Conservation (phyloP, 1,140 invertebrate genomes). For the Coelopa frigida region DNA sequence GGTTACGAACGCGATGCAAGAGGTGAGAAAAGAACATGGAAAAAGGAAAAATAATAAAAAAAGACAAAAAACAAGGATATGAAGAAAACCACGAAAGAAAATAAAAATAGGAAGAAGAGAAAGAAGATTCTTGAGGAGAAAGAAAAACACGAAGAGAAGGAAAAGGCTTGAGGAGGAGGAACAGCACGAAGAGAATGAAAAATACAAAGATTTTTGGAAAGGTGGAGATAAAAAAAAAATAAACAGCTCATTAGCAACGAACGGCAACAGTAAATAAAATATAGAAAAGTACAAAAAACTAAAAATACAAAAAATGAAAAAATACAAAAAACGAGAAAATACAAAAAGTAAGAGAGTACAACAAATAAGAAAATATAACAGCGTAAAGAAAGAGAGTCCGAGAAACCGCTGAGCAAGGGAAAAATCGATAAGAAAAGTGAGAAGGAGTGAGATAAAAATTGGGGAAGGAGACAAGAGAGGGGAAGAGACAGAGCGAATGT, state of each 20-base stretch:
- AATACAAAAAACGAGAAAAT: neutral
- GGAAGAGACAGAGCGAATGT: neutral
- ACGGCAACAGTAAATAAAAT: neutral
- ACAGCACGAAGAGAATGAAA: neutral
- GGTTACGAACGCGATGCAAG: neutral
- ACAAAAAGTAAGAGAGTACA: no score
- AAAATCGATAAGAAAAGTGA: neutral
- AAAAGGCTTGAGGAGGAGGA: neutral
- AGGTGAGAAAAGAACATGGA: no score
- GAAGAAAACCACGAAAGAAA: neutral
- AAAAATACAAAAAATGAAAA: slow-evolving; percentile 2
- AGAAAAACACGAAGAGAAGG: neutral
- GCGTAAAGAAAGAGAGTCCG: no score
- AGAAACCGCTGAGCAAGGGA: no score
- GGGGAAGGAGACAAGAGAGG: neutral
- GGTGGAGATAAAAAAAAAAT: neutral
- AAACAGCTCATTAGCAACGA: slow-evolving; percentile 8
- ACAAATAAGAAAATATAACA: no score
- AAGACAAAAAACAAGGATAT: neutral
- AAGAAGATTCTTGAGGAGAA: neutral
- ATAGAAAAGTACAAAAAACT: slow-evolving; percentile 5
- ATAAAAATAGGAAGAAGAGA: neutral
- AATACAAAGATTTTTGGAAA: neutral
- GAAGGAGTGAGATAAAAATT: neutral
- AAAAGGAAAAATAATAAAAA: no score